Conservation (phyloP, 2,113 vertebrate species). For the Mesembrinibis cayennensis region DNA sequence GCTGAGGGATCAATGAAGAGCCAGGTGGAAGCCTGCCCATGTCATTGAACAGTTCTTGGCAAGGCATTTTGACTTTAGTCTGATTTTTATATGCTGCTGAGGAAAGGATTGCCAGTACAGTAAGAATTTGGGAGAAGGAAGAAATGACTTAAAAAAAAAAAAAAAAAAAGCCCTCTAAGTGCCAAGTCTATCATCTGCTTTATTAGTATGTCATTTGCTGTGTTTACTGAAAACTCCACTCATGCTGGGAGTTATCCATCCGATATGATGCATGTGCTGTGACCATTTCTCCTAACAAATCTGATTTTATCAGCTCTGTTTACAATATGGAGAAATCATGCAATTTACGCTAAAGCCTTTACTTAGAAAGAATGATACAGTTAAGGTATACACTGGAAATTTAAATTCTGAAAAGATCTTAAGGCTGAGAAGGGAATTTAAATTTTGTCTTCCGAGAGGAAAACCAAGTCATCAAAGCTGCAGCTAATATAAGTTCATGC, state of each 20-base stretch:
- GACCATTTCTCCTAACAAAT: background rate
- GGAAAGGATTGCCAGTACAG: background rate
- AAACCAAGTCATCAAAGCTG: background rate
- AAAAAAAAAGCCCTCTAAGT: background rate
- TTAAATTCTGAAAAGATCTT: background rate
- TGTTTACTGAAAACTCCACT: slow-evolving; percentile 21
- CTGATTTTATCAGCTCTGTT: background rate
- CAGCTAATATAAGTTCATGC: background rate
- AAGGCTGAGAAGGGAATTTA: background rate
- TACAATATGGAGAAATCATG: background rate
- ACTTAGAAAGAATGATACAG: background rate
- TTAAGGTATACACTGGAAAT: background rate
- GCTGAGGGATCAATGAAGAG: background rate
- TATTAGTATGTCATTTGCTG: slow-evolving; percentile 17
- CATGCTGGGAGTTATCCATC: slow-evolving; percentile 1
- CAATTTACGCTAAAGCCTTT: background rate
- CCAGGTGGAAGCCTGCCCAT: slow-evolving; percentile 3
- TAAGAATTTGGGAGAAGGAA: background rate
- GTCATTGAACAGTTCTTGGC: slow-evolving; percentile 1
- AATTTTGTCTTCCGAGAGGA: background rate
- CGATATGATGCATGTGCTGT: background rate
- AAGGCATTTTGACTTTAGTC: background rate
- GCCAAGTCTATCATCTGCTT: slow-evolving; percentile 20
- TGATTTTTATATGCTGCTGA: background rate
- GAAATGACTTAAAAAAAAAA: background rate